phyloP scores from a whole-genome alignment of 2,113 vertebrate species.

The Anseranas semipalmata region DNA sequence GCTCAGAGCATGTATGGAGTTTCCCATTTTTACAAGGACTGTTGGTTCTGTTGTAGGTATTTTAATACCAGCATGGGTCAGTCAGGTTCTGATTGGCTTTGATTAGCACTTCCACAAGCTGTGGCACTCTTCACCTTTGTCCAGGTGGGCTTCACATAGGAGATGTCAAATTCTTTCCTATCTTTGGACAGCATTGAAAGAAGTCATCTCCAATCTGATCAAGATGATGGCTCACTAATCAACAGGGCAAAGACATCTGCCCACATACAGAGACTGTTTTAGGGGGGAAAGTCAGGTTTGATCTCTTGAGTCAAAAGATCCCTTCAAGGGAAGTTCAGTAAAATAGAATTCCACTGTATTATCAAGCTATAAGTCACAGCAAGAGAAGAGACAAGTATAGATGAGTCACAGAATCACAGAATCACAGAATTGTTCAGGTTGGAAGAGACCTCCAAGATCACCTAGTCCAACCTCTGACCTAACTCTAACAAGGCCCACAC shows the following conservation, averaged over 20 bases:
- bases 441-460: no score
- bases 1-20: fast-evolving
- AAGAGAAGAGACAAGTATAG: background rate
- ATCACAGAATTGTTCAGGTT: no score
- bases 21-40: background rate
- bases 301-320: background rate
- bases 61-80: background rate
- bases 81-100: background rate
- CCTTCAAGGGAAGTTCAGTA: conserved; percentile 1
- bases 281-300: background rate
- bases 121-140: background rate
- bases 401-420: conserved; percentile 18
- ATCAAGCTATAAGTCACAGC: background rate
- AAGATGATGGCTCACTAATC: background rate
- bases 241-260: background rate
- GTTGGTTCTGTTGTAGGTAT: background rate
- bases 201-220: background rate
- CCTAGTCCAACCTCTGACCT: no score
- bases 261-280: background rate
- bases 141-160: background rate
- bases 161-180: background rate
- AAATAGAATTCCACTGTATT: background rate
- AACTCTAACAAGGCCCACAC: no score
- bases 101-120: background rate
- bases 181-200: background rate